phyloP scores from a whole-genome alignment of 2,888 invertebrate genomes.

The Leptinotarsa juncta region DNA sequence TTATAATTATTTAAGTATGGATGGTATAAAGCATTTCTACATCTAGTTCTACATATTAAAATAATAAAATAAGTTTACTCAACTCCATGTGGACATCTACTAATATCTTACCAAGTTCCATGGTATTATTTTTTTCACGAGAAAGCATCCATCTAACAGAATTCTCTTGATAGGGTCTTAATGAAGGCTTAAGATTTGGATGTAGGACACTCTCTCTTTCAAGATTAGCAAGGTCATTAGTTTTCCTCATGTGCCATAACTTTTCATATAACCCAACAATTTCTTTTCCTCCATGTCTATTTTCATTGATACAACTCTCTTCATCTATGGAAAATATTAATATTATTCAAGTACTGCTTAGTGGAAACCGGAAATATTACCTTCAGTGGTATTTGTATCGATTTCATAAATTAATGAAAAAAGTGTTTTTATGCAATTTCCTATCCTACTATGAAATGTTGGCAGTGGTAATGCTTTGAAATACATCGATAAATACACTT shows the following conservation, averaged over 20 bases:
- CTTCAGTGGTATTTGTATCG: slow-evolving; percentile 33
- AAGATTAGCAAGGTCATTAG: slow-evolving; percentile 2
- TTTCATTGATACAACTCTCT: slow-evolving; percentile 11
- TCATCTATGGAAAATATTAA: slow-evolving; percentile 16
- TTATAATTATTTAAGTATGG: neutral
- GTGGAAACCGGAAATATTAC: slow-evolving; percentile 25
- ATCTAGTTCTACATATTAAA: no score
- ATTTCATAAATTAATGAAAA: slow-evolving; percentile 54
- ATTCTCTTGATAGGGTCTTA: slow-evolving; percentile 74
- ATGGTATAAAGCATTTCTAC: no score
- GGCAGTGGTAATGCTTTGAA: slow-evolving; percentile 55
- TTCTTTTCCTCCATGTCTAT: slow-evolving; percentile 37
- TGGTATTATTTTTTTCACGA: slow-evolving; percentile 65
- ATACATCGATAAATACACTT: slow-evolving; percentile 53
- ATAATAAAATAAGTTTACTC: no score
- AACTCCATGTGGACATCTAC: no score
- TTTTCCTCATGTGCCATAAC: slow-evolving; percentile 29
- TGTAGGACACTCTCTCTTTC: slow-evolving; percentile 60
- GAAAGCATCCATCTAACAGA: slow-evolving; percentile 78
- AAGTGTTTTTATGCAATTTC: slow-evolving; percentile 50
- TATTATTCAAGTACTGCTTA: slow-evolving; percentile 14
- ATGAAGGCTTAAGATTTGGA: slow-evolving; percentile 66
- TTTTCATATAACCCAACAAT: slow-evolving; percentile 39
- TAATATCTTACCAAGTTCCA: slow-evolving; percentile 9
- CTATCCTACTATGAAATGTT: slow-evolving; percentile 53